Evolutionary conservation across 2,113 vertebrate species (phyloP).

Genomic region (Passer domesticus): DNA sequence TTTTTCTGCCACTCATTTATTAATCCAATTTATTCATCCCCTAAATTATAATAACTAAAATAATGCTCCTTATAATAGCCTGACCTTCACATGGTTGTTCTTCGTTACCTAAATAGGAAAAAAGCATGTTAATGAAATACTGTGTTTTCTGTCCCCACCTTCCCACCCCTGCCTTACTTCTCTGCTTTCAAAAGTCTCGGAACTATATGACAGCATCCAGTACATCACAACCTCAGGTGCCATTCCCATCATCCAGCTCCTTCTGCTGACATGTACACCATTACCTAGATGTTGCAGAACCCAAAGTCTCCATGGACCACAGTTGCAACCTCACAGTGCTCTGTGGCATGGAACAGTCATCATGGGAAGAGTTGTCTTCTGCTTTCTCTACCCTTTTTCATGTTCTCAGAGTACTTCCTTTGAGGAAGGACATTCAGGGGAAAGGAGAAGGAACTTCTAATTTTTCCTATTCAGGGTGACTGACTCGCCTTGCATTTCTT

Average conservation of each 20-base stretch:
- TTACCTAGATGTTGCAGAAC: background rate
- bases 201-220: background rate
- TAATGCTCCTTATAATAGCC: background rate
- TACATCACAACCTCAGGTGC: background rate
- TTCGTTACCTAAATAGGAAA: background rate
- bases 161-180: background rate
- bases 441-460: background rate
- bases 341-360: background rate
- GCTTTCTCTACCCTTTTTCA: background rate
- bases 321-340: background rate
- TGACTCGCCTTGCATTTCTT: background rate
- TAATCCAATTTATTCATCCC: background rate
- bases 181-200: background rate
- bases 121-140: background rate
- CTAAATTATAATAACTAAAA: background rate
- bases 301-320: background rate
- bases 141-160: accelerated
- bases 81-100: background rate
- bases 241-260: background rate
- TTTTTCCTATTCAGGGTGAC: background rate
- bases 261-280: accelerated
- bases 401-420: background rate
- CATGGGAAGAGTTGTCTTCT: background rate
- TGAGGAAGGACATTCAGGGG: background rate
- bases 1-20: background rate